These are phyloP conservation scores for Porites lutea DNA, from an alignment of 64 coral and sea anemone species.

Conservation along the genomic window DNA sequence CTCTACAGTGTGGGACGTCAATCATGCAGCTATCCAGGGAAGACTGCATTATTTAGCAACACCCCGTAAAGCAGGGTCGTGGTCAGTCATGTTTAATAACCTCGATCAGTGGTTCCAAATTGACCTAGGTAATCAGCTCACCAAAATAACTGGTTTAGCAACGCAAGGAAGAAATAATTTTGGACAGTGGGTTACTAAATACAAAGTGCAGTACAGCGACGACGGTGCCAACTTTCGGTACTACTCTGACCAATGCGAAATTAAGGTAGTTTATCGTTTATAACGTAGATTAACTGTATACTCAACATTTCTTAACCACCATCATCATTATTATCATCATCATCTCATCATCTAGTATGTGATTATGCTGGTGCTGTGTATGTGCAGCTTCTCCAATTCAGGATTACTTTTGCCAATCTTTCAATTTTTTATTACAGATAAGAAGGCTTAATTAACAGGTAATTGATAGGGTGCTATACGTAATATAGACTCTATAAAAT, in stretches of 20 bases:
- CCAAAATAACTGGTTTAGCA: conserved; percentile 21
- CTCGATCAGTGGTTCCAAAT: conserved; percentile 24
- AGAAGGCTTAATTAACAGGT: too few relatives aligned
- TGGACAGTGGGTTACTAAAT: conserved; percentile 29
- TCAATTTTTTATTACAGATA: too few relatives aligned
- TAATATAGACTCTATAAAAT: too few relatives aligned
- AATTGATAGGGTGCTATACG: too few relatives aligned
- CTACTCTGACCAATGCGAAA: not conserved
- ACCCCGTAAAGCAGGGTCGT: not conserved
- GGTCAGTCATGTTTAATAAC: not conserved
- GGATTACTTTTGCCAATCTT: too few relatives aligned
- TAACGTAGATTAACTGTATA: too few relatives aligned
- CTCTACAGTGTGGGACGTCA: not conserved
- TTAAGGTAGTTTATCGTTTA: too few relatives aligned
- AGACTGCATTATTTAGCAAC: not conserved
- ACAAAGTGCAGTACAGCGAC: not conserved
- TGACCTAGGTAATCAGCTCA: not conserved
- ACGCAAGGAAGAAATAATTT: conserved; percentile 38
- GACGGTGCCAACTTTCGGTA: not conserved
- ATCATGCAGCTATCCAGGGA: not conserved
- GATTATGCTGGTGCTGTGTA: too few relatives aligned
- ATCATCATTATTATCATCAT: too few relatives aligned
- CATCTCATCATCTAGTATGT: too few relatives aligned
- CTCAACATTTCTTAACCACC: too few relatives aligned
- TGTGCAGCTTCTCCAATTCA: too few relatives aligned